Evolutionary conservation across 2,113 vertebrate species (phyloP), one percentile per base, ranked within the genome.

Genomic region (Boulengeromyrus knoepffleri): DNA sequence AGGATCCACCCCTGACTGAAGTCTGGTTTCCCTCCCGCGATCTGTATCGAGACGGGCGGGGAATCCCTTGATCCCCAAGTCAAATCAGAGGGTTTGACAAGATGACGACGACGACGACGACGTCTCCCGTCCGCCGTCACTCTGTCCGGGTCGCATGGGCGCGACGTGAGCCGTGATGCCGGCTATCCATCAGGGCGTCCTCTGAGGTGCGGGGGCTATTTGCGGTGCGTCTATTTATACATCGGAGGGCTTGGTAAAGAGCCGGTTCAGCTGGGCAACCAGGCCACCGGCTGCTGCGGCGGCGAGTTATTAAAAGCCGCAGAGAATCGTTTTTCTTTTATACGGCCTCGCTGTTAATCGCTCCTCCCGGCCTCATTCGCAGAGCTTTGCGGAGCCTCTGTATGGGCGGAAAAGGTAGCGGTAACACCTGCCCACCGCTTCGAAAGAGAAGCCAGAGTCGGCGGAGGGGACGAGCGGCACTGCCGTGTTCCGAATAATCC

Each of bases 121-220:
- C 39, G 83, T 45, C 47, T 50, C 21, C 45, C 1, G 19, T 86
- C 9, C 47, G 24, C 8, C 13, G n/a, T 12, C 47, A n/a, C 24
- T 80, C 74, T 42, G 45, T 86, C 45, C 9, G n/a, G 49, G 47
- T 52, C 31, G 0, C 49, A 31, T 24, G 50, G 50, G 2, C 24
- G 4, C 19, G 39, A 52, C 19, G 31, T 56, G 47, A 87, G 85
- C 31, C 31, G 6, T 19, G 15, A 52, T 17, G 50, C 50, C 31
- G 5, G 50, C 49, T 50, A 87, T 87, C 85, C 50, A 87, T 87
- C 85, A 87, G 85, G 85, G 50, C 31, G n/a, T 42, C 85, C 85
- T 87, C 50, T 31, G 85, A 87, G 85, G 56, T 86, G 84, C 13
- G 12, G 47, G 45, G 50, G 27, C 85, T 56, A 87, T 87, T 87